These are phyloP conservation scores for Elegia similella DNA, from an alignment of 2,888 invertebrate genomes.

Conservation along the genomic window DNA sequence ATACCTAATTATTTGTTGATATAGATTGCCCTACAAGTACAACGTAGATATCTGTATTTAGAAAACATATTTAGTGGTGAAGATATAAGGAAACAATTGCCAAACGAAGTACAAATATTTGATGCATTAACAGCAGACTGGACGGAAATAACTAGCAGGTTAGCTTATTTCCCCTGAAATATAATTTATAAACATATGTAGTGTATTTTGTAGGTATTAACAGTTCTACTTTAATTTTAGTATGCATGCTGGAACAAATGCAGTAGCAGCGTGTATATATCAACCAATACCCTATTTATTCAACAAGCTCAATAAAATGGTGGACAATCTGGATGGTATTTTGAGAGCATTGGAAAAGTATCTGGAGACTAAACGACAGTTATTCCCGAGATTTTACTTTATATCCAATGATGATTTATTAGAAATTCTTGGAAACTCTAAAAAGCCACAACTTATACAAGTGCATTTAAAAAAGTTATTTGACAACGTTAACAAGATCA, in stretches of 20 bases:
- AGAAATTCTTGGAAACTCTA: constrained; percentile 93
- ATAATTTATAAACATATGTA: neutral
- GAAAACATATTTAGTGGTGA: constrained; percentile 95
- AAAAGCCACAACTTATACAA: constrained; percentile 91
- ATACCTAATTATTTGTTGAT: constrained; percentile 7
- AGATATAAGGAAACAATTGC: constrained; percentile 92
- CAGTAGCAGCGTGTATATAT: constrained; percentile 83
- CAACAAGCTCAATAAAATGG: constrained; percentile 86
- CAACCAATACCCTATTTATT: constrained; percentile 83
- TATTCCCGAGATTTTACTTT: constrained; percentile 90
- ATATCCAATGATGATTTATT: constrained; percentile 85
- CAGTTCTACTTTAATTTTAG: constrained; percentile 33
- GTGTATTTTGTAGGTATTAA: neutral
- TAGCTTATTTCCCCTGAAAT: constrained; percentile 28
- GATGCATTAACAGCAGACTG: constrained; percentile 87
- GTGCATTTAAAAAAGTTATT: constrained; percentile 94
- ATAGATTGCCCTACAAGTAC: constrained; percentile 87
- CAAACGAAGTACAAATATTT: constrained; percentile 88
- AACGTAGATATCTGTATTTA: constrained; percentile 92
- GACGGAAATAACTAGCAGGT: constrained; percentile 84
- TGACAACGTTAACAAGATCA: constrained; percentile 90
- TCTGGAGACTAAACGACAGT: constrained; percentile 92
- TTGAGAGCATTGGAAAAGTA: constrained; percentile 92
- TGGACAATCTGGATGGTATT: constrained; percentile 88
- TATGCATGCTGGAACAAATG: constrained; percentile 79